Evolutionary conservation across 2,113 vertebrate species (phyloP).

Genomic region (Sapajus apella): DNA sequence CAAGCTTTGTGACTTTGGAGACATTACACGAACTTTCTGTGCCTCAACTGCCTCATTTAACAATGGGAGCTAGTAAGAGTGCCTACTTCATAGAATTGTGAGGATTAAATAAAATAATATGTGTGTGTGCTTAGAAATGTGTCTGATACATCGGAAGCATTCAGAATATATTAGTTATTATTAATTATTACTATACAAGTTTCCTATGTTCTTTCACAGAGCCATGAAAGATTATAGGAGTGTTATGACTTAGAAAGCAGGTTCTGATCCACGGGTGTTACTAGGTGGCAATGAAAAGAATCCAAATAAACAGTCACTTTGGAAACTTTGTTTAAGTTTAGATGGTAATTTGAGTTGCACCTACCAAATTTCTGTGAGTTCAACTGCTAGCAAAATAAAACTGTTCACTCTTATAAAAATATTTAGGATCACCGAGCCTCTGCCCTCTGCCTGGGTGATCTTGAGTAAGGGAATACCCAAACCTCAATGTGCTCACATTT

Average conservation of each 20-base stretch:
- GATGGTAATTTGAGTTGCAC: not conserved
- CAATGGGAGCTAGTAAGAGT: not conserved
- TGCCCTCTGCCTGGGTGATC: not conserved
- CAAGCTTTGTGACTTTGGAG: not conserved
- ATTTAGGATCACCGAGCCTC: not conserved
- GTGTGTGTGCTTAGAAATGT: not conserved
- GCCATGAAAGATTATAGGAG: not conserved
- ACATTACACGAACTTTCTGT: not conserved
- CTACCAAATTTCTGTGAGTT: not conserved
- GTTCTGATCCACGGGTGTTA: not conserved
- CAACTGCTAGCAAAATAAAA: not conserved
- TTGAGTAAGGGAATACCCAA: not conserved
- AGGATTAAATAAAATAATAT: not conserved
- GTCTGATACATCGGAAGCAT: not conserved
- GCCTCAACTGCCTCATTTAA: not conserved
- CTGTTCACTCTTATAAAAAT: conserved; percentile 4
- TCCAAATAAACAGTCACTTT: not conserved
- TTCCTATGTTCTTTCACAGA: not conserved
- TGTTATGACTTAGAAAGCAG: not conserved
- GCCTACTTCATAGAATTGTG: not conserved
- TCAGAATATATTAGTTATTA: not conserved
- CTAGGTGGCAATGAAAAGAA: not conserved
- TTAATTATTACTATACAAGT: not conserved
- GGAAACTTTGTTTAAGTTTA: not conserved
- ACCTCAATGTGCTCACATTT: not conserved